Conservation (phyloP, 2,113 vertebrate species). For the Megaceryle maxima region DNA sequence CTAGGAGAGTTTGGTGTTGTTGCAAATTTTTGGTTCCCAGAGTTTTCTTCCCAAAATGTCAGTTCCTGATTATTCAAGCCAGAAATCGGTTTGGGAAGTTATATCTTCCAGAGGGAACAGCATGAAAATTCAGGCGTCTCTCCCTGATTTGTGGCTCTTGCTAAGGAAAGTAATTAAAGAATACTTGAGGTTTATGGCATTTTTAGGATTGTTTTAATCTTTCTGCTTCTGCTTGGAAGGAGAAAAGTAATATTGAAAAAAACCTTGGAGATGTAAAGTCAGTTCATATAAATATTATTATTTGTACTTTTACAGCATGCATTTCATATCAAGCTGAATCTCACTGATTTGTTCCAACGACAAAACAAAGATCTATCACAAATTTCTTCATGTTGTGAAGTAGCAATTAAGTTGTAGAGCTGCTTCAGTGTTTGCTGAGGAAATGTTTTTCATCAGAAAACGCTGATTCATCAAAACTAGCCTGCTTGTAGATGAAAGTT, state of each 20-base stretch:
- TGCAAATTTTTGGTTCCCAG: background rate
- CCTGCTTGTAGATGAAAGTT: background rate
- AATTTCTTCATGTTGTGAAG: constrained; percentile 13
- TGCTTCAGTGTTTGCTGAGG: constrained; percentile 3
- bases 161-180: constrained; percentile 22
- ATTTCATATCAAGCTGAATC: constrained; percentile 51
- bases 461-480: background rate
- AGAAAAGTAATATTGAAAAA: background rate
- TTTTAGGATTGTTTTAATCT: constrained; percentile 32
- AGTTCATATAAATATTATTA: background rate
- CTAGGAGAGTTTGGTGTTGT: background rate
- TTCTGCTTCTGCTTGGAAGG: background rate
- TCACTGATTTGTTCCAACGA: constrained; percentile 13
- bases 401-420: constrained; percentile 42
- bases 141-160: background rate
- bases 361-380: constrained; percentile 33
- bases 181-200: background rate
- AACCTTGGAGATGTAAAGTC: constrained; percentile 19
- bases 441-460: constrained; percentile 29
- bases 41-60: background rate
- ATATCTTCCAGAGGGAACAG: background rate
- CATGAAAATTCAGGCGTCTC: constrained; percentile 6
- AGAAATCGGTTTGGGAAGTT: constrained; percentile 7
- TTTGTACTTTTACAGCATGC: constrained; percentile 10
- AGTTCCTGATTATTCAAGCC: background rate